A percentile compares a stretch with the other conserved stretches of the same genome.
Conservation (phyloP, 2,888 invertebrate genomes). For the Caenorhabditis sulstoni region DNA sequence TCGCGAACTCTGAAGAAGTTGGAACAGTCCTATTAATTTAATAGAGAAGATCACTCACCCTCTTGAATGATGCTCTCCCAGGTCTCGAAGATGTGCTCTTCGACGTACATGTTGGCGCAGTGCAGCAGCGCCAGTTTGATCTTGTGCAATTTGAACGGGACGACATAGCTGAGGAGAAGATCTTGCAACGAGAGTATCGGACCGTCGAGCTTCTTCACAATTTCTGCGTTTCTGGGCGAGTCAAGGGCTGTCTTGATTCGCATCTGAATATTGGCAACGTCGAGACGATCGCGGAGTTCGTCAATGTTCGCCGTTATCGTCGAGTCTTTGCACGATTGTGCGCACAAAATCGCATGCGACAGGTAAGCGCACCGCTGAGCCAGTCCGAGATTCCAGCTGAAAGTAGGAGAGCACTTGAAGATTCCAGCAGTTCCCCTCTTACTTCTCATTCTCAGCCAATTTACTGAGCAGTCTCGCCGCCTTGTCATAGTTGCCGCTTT, state of each 20-base stretch:
- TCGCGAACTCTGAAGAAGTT: constrained; percentile 32
- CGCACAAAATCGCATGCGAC: constrained; percentile 94
- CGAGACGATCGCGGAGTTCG: constrained; percentile 93
- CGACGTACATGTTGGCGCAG: constrained; percentile 93
- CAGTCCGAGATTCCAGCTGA: constrained; percentile 87
- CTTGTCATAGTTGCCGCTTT: constrained; percentile 89
- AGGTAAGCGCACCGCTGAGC: constrained; percentile 91
- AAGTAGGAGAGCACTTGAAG: constrained; percentile 60
- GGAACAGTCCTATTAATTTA: too few relatives aligned
- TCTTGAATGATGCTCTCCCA: constrained; percentile 89
- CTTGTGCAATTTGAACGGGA: constrained; percentile 83
- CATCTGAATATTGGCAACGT: constrained; percentile 88
- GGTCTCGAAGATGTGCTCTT: constrained; percentile 90
- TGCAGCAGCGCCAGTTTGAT: constrained; percentile 95
- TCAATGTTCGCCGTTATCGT: constrained; percentile 87
- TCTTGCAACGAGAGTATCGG: constrained; percentile 62
- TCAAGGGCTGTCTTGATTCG: constrained; percentile 65
- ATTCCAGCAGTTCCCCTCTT: not conserved
- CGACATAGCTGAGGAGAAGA: constrained; percentile 59
- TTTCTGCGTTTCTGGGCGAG: constrained; percentile 21
- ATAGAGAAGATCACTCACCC: constrained; percentile 67
- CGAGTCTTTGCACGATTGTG: constrained; percentile 86
- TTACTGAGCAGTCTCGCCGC: constrained; percentile 93
- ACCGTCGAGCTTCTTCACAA: constrained; percentile 58
- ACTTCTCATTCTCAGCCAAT: constrained; percentile 86